Base-by-base conservation (phyloP, 2,888 invertebrate genomes). In the Resseliella maxima region DNA sequence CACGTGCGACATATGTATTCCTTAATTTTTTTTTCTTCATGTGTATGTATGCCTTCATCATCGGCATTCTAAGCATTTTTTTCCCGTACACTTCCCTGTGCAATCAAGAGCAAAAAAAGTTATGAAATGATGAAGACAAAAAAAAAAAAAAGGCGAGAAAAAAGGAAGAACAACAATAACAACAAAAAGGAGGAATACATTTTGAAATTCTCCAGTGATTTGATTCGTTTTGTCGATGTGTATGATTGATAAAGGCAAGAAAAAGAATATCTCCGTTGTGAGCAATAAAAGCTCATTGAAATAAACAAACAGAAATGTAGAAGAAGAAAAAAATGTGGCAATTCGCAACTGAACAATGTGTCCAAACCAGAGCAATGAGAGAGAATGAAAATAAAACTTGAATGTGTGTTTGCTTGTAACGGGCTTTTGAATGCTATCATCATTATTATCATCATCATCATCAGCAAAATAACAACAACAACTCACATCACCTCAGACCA, bases 221-320 rank as follows among this genome's bases (percentile, higher is more conserved):
- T 72, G 72, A 72, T 72, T 72, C 72, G 31, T 72, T 72, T 72
- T n/a, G n/a, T 72, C 72, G 31, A 59, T 59, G 72, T 72, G 72
- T 72, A 72, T 72, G 72, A 72, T 72, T 72, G 72, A 72, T 72
- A 15, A 72, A 35, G 72, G 35, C 72, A 72, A 72, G 18, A 35
- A 35, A 27, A 72, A 72, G 15, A 31, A 72, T 72, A 72, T 15
- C 31, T 72, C 31, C 31, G 72, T 35, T 72, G 31, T 72, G 72
- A 31, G 72, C 72, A 31, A 72, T 72, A 72, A 72, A 27, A 31
- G 31, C 72, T 35, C 72, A 15, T 72, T 72, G 72, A 72, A 35
- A 31, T 12, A 35, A 72, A 72, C 31, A 72, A n/a, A n/a, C n/a
- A n/a, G n/a, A n/a, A n/a, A n/a, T n/a, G n/a, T n/a, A n/a, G n/a